Base-by-base conservation (phyloP, 1,140 invertebrate species). In the Tetramorium parvispinum region DNA sequence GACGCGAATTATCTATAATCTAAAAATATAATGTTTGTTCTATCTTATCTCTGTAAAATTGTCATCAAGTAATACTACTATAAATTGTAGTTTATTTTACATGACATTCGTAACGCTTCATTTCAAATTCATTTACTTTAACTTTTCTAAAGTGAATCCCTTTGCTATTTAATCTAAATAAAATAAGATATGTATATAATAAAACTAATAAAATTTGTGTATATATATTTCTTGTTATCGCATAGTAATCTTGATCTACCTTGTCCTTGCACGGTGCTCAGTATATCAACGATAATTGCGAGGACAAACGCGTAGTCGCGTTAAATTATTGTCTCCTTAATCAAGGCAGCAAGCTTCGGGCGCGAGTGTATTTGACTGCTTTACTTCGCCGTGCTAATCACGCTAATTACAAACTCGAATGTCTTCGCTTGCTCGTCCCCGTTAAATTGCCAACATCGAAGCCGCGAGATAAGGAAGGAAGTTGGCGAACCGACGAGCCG, bases 331-430 rank as follows among this genome's bases (percentile, higher is more conserved):
- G 46, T 59, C 51, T 63, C 21, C 55, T 82, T 51, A 85, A 86
- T 88, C 87, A 77, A 61, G 65, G 61, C 37, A 24, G 57, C 51
- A 89, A 88, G 85, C 87, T 57, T 55, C 37, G 65, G 32, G 18
- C 32, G 66, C 40, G 59, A 68, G 82, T 53, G 43, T 71, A 68
- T 78, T 86, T 68, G 61, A 88, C 71, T 83, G 76, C 85, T 86
- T 88, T 71, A 65, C 87, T 70, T 43, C 49, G 32, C 49, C 46
- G 57, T 40, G 66, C 68, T 82, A 83, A 75, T 75, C 79, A 66
- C 49, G 75, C 83, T 68, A 88, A 88, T 77, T 86, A 71, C 32
- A 3, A 86, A 61, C 46, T 59, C 76, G 88, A 77, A 88, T 53
- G 71, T 83, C 63, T 85, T 46, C 37, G 49, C 65, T 55, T 40